Conservation (phyloP, 2,888 invertebrate species). For the Oxyteleia sp. region DNA sequence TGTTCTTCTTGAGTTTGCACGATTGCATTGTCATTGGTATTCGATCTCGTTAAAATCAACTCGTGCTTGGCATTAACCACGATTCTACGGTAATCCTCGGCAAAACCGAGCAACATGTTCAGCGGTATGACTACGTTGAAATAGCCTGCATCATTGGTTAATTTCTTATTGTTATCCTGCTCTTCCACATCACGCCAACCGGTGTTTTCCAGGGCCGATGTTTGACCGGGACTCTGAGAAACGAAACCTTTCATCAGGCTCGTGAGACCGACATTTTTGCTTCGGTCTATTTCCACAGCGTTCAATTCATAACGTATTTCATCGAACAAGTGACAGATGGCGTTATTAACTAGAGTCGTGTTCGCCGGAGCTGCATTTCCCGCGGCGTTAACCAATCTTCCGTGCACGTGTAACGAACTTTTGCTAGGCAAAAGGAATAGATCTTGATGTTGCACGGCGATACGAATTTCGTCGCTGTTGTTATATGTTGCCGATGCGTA, state of each 20-base stretch:
- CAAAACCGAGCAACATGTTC: too few species aligned
- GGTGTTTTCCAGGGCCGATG: too few species aligned
- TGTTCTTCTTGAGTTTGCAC: not conserved
- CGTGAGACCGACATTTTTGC: slow-evolving; percentile 79
- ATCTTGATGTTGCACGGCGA: slow-evolving; percentile 52
- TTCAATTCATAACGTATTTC: slow-evolving; percentile 83
- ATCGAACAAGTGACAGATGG: slow-evolving; percentile 82
- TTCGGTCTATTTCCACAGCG: slow-evolving; percentile 81
- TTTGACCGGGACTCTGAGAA: slow-evolving; percentile 74
- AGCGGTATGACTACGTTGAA: too few species aligned
- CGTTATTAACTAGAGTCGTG: slow-evolving; percentile 41
- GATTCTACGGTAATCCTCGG: too few species aligned
- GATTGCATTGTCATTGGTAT: not conserved
- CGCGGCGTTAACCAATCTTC: slow-evolving; percentile 36
- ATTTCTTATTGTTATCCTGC: too few species aligned
- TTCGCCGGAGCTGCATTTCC: too few species aligned
- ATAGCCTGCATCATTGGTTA: too few species aligned
- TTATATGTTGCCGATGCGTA: slow-evolving; percentile 38
- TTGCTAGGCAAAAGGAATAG: slow-evolving; percentile 50
- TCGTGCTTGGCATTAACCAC: too few species aligned
- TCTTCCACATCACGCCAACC: slow-evolving; percentile 53
- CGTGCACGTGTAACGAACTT: slow-evolving; percentile 53
- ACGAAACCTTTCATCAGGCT: slow-evolving; percentile 82
- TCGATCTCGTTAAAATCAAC: too few species aligned
- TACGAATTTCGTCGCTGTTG: too few species aligned